These are phyloP conservation scores for Brachystomella parvula DNA, from an alignment of 1,140 invertebrate genomes.

Conservation along the genomic window DNA sequence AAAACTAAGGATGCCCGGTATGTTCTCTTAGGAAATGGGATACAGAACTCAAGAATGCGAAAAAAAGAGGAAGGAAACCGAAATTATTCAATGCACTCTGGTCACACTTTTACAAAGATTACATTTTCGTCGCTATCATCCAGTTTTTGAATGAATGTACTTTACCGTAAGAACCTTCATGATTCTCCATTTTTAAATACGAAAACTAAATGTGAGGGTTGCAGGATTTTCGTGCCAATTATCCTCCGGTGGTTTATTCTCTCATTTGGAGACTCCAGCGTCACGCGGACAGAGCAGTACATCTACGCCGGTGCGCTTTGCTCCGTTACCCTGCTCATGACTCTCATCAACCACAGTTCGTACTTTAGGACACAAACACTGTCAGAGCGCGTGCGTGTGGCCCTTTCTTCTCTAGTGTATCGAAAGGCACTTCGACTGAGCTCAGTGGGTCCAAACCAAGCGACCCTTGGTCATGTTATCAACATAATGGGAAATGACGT, in stretches of 20 bases:
- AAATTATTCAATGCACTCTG: slow-evolving; percentile 46
- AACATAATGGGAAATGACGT: background rate
- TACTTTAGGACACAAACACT: slow-evolving; percentile 46
- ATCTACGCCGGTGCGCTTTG: slow-evolving; percentile 27
- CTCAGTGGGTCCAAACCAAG: too few relatives aligned
- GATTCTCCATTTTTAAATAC: too few relatives aligned
- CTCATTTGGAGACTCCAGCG: background rate
- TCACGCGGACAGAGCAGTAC: slow-evolving; percentile 13
- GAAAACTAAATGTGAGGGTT: too few relatives aligned
- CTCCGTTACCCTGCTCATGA: slow-evolving; percentile 20
- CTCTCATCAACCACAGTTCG: slow-evolving; percentile 26
- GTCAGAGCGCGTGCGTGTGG: slow-evolving; percentile 69
- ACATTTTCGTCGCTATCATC: background rate
- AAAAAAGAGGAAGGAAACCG: slow-evolving; percentile 41
- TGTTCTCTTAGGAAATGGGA: slow-evolving; percentile 49
- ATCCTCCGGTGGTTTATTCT: background rate
- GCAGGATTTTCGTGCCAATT: too few relatives aligned
- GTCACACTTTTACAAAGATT: slow-evolving; percentile 43
- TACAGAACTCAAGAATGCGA: slow-evolving; percentile 41
- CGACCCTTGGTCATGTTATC: background rate
- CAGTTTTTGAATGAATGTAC: background rate
- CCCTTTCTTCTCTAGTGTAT: slow-evolving; percentile 70
- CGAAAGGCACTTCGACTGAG: slow-evolving; percentile 40
- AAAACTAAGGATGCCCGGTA: background rate
- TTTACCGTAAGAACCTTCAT: background rate